Base-by-base conservation (phyloP, 37 sponge, comb jelly and placozoan species). In the Halichondria panicea region DNA sequence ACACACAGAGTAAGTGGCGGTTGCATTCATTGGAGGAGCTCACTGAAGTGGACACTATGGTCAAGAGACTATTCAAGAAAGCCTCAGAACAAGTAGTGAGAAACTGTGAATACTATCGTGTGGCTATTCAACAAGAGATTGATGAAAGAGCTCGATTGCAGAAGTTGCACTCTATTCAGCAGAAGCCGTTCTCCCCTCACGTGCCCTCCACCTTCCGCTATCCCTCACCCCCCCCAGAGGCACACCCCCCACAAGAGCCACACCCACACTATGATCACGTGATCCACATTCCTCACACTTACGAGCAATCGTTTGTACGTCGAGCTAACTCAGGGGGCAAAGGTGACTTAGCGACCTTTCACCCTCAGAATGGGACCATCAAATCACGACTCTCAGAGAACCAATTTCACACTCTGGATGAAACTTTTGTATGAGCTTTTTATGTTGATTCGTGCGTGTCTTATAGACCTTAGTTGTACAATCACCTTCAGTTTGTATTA, bases 1-100 rank as follows among this genome's bases (percentile, higher is more conserved):
- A n/a, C n/a, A n/a, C n/a, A n/a, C 52, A 58, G 60, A 7, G 24
- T n/a, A 68, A 89, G 94, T 93, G 86, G 86, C 60, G 78, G 13
- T 39, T 22, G 55, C 89, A 79, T 37, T 61, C 76, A 0, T 62
- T 60, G 34, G 88, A 96, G 32, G 92, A 96, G 6, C 79, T 96
- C 15, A 83, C 87, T 1, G 84, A 71, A 31, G 74, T 71, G 69
- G 83, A 90, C 64, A 90, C 91, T 6, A 93, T 93, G 88, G 59
- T 93, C 24, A 72, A 80, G 46, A 64, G 91, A 40, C 85, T 96
- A 68, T 75, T 84, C 43, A 96, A 89, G 88, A 89, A 96, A 69
- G 93, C 78, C 9, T 79, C 80, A 31, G 90, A 92, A 62, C 87
- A 89, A 27, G 46, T 92, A 11, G 81, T 96, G 45, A 89, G 80